phyloP scores from a whole-genome alignment of 2,113 vertebrate genomes.

The Vicugna pacos region DNA sequence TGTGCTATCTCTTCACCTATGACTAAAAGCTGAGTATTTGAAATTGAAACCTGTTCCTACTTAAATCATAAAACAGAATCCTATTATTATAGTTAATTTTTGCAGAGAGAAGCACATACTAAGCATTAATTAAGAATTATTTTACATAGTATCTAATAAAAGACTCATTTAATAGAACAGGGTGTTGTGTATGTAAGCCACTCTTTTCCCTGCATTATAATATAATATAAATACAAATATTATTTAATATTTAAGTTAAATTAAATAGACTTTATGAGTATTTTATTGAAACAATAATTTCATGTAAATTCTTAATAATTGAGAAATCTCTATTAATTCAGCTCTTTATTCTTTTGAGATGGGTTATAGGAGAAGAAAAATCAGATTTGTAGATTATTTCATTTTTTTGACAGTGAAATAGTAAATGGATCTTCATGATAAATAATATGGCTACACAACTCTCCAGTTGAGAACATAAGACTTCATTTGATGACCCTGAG shows the following conservation, averaged over 20 bases:
- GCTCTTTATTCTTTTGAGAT: background rate
- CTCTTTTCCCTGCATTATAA: background rate
- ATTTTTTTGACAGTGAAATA: background rate
- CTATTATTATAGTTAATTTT: background rate
- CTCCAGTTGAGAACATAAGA: background rate
- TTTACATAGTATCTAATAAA: conserved; percentile 36
- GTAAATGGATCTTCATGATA: background rate
- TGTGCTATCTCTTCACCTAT: background rate
- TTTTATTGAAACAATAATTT: conserved; percentile 41
- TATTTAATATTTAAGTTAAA: background rate
- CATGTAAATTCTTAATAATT: conserved; percentile 3
- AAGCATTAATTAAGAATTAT: conserved; percentile 39
- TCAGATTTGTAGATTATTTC: background rate
- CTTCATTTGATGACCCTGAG: conserved; percentile 17
- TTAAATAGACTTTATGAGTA: background rate
- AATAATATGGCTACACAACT: background rate
- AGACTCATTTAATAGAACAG: background rate
- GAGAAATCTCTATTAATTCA: conserved; percentile 25
- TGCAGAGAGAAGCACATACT: background rate
- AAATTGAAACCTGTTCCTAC: background rate
- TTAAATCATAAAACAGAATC: background rate
- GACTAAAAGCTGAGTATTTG: background rate
- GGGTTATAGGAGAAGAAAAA: background rate
- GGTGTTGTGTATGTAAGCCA: background rate
- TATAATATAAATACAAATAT: background rate